Evolutionary conservation across 1,140 invertebrate genomes (phyloP), one percentile per base, ranked within the genome.

Genomic region (silkworm (Bombyx mori)): DNA sequence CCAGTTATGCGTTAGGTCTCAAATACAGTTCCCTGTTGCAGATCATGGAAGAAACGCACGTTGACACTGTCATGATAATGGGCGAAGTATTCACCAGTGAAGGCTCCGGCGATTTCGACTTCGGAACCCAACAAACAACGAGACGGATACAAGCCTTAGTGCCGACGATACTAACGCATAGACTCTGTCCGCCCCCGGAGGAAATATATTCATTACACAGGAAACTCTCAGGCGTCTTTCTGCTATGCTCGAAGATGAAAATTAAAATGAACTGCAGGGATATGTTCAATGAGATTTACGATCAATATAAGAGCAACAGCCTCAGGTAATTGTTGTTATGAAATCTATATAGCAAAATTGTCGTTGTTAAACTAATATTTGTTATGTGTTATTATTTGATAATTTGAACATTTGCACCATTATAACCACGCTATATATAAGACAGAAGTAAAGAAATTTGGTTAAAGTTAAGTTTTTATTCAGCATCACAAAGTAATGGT

Each of bases 121-220:
- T 99, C 86, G 94, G 94, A 0, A 89, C 89, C 8, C 97, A 98
- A 50, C 77, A 86, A 61, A 94, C 94, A 3, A 96, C 95, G 0
- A 73, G 87, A 22, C 90, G 94, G 56, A 94, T 86, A 42, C 83
- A 96, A 66, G 80, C 90, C 8, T 71, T 99, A 6, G 94, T 99
- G n/a, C 98, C 98, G 1, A 95, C 98, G 1, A 99, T 99, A 91
- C 87, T 99, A 26, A 92, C 94, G 52, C 97, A 99, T 74, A 89
- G 99, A 60, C 90, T 99, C 0, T 97, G 96, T 52, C 96, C 99
- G 10, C 99, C 99, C 1, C 99, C 99, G 0, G 98, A 99, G 86
- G 98, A 99, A 89, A 97, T 98, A 62, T 99, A 99, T 86, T 99
- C 98, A 0, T 89, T 99, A 3, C 98, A 99, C 82, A 90, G 99